Conservation (phyloP, 2,797 vertebrate genomes). For the Uromys caudimaculatus region DNA sequence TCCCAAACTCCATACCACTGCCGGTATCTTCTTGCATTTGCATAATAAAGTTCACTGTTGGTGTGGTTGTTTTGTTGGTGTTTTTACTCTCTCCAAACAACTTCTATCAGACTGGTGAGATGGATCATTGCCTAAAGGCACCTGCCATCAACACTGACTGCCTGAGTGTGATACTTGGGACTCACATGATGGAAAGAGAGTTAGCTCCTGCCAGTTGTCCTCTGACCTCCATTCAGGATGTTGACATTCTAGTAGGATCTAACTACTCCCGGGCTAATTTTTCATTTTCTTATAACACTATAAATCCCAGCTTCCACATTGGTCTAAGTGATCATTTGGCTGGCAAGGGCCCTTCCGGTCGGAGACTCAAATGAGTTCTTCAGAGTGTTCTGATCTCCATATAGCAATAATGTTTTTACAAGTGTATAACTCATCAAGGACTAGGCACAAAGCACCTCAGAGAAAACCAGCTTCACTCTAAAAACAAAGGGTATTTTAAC, state of each 20-base stretch:
- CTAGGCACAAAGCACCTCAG: background rate
- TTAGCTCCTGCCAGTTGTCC: background rate
- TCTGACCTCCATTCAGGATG: background rate
- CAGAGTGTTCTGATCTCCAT: background rate
- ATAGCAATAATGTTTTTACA: background rate
- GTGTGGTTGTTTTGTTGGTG: background rate
- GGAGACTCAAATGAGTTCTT: background rate
- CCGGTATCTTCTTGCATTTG: background rate
- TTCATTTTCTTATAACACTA: background rate
- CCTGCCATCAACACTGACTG: background rate
- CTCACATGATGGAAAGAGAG: background rate
- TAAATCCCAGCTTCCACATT: background rate
- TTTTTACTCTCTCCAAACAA: background rate
- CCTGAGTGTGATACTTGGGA: background rate
- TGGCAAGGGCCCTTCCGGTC: background rate
- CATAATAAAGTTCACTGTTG: background rate
- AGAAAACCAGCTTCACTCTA: background rate
- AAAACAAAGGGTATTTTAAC: background rate
- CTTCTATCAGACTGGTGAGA: background rate
- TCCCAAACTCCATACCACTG: background rate
- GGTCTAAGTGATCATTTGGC: background rate
- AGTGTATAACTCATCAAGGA: background rate
- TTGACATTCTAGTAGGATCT: background rate
- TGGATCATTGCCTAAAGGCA: background rate
- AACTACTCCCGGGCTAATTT: background rate